Base-by-base conservation (phyloP, 2,888 invertebrate genomes). In the Pandemis cinnamomeana region DNA sequence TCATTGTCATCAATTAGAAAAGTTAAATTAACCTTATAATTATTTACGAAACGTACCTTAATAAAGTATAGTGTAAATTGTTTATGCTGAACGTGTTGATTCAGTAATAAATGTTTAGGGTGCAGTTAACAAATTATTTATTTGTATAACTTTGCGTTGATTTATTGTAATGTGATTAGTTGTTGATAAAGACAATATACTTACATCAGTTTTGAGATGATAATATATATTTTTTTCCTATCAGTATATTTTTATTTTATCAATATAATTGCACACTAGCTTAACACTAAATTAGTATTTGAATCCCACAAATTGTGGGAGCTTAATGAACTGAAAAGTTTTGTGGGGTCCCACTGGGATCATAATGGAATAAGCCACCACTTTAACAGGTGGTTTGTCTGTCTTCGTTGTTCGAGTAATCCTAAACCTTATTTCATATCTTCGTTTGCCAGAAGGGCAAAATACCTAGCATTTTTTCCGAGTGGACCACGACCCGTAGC, bases 151-250 rank as follows among this genome's bases (percentile, higher is more conserved):
- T 80, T 81, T 85, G 84, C 82, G 81, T 83, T 84, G 83, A 71
- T 42, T 72, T 70, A 85, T 81, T 83, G 79, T 86, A 87, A 86
- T 89, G 90, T 91, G 89, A 89, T 90, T 89, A 79, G 88, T 89
- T 89, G 89, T 91, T 90, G 84, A 87, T 89, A 87, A 70, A 73
- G 74, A 74, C 74, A 74, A 74, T 74, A 74, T 74, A 71, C 87
- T 87, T 85, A 88, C 86, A 87, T 87, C 70, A 74, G 89, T 90
- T 89, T 89, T 88, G 87, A 88, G 86, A 87, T 85, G 58, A 79
- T 82, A 87, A 86, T 86, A 86, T 86, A 78, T 75, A 71, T 74
- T 71, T 70, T 62, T 71, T 67, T 72, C 67, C 64, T 60, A 67
- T 5, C 4, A 36, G 11, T 7, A 11, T 11, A 68, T 53, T 75